These are phyloP conservation scores for Endomychus coccineus DNA, from an alignment of 2,888 invertebrate species.

Conservation along the genomic window DNA sequence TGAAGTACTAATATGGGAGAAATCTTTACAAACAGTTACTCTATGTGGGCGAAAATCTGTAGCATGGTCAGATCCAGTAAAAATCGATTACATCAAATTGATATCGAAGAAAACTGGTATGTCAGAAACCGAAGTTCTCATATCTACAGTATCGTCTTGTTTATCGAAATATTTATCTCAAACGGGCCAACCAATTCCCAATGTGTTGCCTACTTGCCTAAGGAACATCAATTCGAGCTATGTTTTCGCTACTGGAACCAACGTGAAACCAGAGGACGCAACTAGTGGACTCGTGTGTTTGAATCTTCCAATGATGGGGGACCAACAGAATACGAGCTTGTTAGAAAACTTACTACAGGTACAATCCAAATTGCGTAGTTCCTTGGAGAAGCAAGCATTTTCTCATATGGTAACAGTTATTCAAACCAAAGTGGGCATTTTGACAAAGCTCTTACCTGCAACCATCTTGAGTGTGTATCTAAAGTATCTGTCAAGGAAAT, in stretches of 20 bases:
- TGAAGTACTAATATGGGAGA: conserved; percentile 53
- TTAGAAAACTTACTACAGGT: conserved; percentile 39
- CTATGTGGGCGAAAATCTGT: conserved; percentile 66
- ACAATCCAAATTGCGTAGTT: conserved; percentile 41
- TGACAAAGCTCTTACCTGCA: conserved; percentile 58
- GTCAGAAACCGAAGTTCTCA: conserved; percentile 55
- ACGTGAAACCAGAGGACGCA: conserved; percentile 40
- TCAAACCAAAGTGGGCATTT: conserved; percentile 50
- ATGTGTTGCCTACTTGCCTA: conserved; percentile 55
- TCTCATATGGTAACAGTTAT: conserved; percentile 49
- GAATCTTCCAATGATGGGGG: conserved; percentile 51
- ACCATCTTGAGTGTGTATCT: conserved; percentile 49
- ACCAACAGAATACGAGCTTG: conserved; percentile 30
- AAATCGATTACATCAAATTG: conserved; percentile 49
- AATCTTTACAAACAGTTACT: conserved; percentile 53
- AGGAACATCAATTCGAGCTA: conserved; percentile 49
- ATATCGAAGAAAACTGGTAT: conserved; percentile 55
- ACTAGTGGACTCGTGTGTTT: conserved; percentile 59
- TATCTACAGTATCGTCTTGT: conserved; percentile 57
- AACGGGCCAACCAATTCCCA: conserved; percentile 44
- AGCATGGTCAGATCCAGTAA: conserved; percentile 62
- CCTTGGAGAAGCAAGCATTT: conserved; percentile 46
- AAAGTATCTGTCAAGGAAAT: conserved; percentile 59
- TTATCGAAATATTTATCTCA: conserved; percentile 57
- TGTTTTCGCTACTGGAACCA: conserved; percentile 49